Evolutionary conservation across 1,140 invertebrate species (phyloP).

Genomic region (Varroa destructor): DNA sequence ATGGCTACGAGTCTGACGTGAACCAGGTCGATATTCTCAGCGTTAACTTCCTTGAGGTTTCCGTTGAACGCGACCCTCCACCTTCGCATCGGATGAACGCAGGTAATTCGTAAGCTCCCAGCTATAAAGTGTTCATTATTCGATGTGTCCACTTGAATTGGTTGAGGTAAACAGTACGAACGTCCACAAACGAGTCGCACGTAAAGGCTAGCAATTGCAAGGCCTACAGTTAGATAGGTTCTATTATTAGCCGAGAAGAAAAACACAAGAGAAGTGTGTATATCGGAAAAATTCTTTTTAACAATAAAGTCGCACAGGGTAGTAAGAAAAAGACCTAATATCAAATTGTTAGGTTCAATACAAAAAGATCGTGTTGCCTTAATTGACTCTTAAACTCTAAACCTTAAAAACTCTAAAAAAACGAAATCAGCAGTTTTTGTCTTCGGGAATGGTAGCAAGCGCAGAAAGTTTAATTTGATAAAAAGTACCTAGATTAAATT

Average conservation of each 20-base stretch:
- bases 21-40: background rate
- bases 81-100: background rate
- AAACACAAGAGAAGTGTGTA: background rate
- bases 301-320: background rate
- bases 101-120: background rate
- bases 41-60: background rate
- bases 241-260: background rate
- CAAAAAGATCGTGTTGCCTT: background rate
- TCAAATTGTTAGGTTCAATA: background rate
- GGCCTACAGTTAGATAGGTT: background rate
- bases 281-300: background rate
- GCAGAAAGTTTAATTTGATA: too few species aligned
- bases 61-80: slow-evolving; percentile 7
- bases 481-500: too few species aligned
- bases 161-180: background rate
- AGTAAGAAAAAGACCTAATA: background rate
- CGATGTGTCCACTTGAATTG: slow-evolving; percentile 4
- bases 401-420: too few species aligned
- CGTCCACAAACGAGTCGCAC: background rate
- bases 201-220: background rate
- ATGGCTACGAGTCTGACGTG: background rate
- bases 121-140: slow-evolving; percentile 5
- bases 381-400: too few species aligned
- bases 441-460: too few species aligned
- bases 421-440: too few species aligned